phyloP scores from a whole-genome alignment of 2,113 vertebrate genomes.

The Myodes glareolus region DNA sequence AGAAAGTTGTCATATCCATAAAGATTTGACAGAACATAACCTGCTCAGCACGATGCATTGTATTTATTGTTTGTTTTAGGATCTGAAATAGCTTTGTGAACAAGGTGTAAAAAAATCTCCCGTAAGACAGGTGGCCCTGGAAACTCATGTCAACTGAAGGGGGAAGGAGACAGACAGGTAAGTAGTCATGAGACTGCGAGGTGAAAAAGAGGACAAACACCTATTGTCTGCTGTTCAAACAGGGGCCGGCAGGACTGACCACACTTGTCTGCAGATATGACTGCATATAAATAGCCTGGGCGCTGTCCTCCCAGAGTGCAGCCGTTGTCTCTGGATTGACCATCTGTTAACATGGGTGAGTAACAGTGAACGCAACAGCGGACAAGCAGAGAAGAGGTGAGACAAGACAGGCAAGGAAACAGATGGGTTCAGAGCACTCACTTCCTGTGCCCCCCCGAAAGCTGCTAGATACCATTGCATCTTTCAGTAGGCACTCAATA shows the following conservation, averaged over 20 bases:
- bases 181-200: background rate
- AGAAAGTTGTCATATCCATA: constrained; percentile 57
- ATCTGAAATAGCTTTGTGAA: constrained; percentile 54
- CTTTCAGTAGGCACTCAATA: background rate
- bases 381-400: background rate
- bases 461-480: background rate
- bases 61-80: constrained; percentile 52
- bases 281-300: background rate
- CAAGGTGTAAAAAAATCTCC: constrained; percentile 34
- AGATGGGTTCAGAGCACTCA: background rate
- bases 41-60: background rate
- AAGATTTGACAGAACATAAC: constrained; percentile 24
- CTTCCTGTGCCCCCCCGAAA: background rate
- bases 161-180: constrained; percentile 4
- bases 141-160: background rate
- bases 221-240: background rate
- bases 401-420: background rate
- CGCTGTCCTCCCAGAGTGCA: background rate
- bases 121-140: background rate
- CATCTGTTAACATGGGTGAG: constrained; percentile 70
- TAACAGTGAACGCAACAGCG: constrained; percentile 16
- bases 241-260: background rate
- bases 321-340: constrained; percentile 39
- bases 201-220: background rate
- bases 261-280: background rate